These are phyloP conservation scores for Garrulus glandarius DNA, from an alignment of 2,797 vertebrate genomes.

Conservation along the genomic window DNA sequence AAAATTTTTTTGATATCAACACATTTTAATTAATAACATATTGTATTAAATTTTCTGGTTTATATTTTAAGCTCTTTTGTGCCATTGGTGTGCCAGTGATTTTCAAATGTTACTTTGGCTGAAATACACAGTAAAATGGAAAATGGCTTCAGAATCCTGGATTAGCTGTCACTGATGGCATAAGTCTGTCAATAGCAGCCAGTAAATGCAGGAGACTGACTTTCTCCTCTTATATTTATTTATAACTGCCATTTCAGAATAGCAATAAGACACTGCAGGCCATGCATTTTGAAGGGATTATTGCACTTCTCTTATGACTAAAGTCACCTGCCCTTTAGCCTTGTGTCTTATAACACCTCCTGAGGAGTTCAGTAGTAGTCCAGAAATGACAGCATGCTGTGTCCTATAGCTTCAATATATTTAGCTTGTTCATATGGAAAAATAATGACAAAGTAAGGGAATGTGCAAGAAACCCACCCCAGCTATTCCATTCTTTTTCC, in stretches of 20 bases:
- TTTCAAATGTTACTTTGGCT: conserved; percentile 15
- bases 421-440: conserved; percentile 31
- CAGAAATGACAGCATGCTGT: conserved; percentile 33
- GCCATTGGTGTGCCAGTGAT: not conserved
- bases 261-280: conserved; percentile 55
- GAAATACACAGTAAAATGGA: conserved; percentile 12
- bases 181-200: conserved; percentile 35
- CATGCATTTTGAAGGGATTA: conserved; percentile 33
- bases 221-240: conserved; percentile 62
- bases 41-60: conserved; percentile 14
- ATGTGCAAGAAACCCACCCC: not conserved
- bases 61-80: conserved; percentile 12
- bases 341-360: conserved; percentile 14
- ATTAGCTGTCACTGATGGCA: conserved; percentile 36
- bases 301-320: conserved; percentile 47
- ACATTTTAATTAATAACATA: conserved; percentile 5
- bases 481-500: not conserved
- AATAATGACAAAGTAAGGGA: not conserved
- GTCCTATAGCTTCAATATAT: conserved; percentile 25
- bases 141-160: not conserved
- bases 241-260: conserved; percentile 65
- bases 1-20: not conserved
- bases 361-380: not conserved
- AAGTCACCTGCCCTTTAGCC: conserved; percentile 55
- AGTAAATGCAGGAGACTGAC: not conserved